phyloP scores from a whole-genome alignment of 2,797 vertebrate species.

The Phoeniculus purpureus region DNA sequence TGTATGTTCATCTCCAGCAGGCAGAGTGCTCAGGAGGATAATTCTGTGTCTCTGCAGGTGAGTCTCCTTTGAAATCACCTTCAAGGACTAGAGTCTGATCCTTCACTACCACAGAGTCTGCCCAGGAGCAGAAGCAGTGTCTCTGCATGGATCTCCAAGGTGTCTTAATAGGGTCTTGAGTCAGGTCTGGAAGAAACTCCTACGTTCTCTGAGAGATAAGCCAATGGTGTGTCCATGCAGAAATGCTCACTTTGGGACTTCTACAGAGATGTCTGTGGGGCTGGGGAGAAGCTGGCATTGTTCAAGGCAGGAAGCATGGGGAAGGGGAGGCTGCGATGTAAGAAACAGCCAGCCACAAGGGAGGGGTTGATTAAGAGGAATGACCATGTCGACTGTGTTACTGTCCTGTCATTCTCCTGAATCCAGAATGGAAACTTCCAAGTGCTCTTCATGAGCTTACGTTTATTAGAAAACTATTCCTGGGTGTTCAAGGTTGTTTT shows the following conservation, averaged over 20 bases:
- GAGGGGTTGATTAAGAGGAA: conserved; percentile 59
- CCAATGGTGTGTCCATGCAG: not conserved
- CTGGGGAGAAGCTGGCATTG: not conserved
- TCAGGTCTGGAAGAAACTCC: not conserved
- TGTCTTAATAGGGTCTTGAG: not conserved
- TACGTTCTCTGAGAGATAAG: not conserved
- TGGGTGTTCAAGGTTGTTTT: conserved; percentile 73
- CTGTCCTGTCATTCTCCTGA: conserved; percentile 69
- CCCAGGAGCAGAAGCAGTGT: conserved; percentile 13
- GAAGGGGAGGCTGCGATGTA: conserved; percentile 27
- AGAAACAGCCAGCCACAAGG: conserved; percentile 35
- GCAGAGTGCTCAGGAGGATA: not conserved
- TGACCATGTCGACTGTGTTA: conserved; percentile 70
- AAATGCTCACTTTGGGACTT: conserved; percentile 21
- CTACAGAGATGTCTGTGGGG: not conserved
- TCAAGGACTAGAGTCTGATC: not conserved
- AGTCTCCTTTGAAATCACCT: conserved; percentile 4
- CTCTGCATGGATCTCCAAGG: conserved; percentile 38
- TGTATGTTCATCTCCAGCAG: not conserved
- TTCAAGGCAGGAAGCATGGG: not conserved
- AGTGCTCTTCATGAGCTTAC: conserved; percentile 70
- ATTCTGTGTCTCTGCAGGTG: not conserved
- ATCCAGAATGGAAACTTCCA: conserved; percentile 71
- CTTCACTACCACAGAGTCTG: conserved; percentile 11
- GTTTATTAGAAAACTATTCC: conserved; percentile 74